These are phyloP conservation scores for Aulostomus chinensis DNA, from an alignment of 2,797 vertebrate species.

Conservation along the genomic window DNA sequence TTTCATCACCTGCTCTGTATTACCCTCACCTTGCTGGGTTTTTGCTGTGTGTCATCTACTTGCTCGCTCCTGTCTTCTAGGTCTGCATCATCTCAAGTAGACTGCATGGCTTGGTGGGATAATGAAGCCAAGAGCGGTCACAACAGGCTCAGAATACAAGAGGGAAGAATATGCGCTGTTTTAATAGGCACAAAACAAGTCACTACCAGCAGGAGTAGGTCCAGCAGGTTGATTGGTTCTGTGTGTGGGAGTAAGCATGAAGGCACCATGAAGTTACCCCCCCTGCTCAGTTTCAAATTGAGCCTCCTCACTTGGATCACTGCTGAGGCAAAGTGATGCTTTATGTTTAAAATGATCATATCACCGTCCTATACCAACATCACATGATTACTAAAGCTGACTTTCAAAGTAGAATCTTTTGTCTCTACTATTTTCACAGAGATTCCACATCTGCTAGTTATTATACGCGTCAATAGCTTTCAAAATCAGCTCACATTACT, in stretches of 20 bases:
- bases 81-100: background rate
- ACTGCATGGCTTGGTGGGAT: slow-evolving; percentile 5
- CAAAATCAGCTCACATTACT: slow-evolving; percentile 64
- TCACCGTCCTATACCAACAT: background rate
- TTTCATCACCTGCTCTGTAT: slow-evolving; percentile 62
- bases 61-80: background rate
- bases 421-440: slow-evolving; percentile 35
- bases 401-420: slow-evolving; percentile 38
- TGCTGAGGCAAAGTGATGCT: slow-evolving; percentile 7
- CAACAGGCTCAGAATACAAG: slow-evolving; percentile 2
- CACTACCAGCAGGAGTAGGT: background rate
- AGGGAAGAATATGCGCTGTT: background rate
- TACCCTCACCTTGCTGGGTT: slow-evolving; percentile 45
- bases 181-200: background rate
- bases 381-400: background rate
- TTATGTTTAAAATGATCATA: slow-evolving; percentile 34
- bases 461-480: slow-evolving; percentile 65
- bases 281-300: slow-evolving; percentile 33
- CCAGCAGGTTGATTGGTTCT: slow-evolving; percentile 10
- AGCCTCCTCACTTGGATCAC: slow-evolving; percentile 8
- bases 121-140: slow-evolving; percentile 22
- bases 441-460: slow-evolving; percentile 58
- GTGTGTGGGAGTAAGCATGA: slow-evolving; percentile 6
- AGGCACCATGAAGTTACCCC: background rate
- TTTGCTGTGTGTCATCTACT: slow-evolving; percentile 9